Evolutionary conservation across 2,797 vertebrate genomes (phyloP).

Genomic region (Atherinosoma microstoma): DNA sequence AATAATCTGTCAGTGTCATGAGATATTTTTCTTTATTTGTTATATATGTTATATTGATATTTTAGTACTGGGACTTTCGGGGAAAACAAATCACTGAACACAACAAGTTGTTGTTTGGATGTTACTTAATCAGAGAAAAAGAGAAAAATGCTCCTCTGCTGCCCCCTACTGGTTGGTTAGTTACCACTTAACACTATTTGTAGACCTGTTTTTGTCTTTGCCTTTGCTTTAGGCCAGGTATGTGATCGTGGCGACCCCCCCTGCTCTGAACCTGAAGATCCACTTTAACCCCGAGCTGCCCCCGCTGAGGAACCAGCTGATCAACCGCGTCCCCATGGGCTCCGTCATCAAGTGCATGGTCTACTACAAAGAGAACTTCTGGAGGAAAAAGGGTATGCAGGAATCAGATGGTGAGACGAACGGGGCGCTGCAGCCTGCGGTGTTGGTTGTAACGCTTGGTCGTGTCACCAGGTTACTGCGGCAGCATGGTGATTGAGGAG

Average conservation of each 20-base stretch:
- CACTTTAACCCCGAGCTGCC: constrained; percentile 94
- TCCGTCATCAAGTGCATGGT: constrained; percentile 98
- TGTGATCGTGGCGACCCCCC: constrained; percentile 91
- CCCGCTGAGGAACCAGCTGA: constrained; percentile 93
- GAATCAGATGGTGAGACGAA: background rate
- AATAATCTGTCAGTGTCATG: no score
- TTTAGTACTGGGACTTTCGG: no score
- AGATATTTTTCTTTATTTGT: no score
- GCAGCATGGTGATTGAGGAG: constrained; percentile 95
- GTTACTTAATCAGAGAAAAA: background rate
- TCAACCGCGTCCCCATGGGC: constrained; percentile 93
- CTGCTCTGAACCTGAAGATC: constrained; percentile 90
- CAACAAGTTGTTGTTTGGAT: background rate
- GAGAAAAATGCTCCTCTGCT: constrained; percentile 22
- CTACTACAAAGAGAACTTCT: constrained; percentile 96
- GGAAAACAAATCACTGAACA: background rate
- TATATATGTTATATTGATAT: no score
- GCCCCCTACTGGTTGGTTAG: constrained; percentile 51
- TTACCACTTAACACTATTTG: background rate
- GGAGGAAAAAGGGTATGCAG: constrained; percentile 90
- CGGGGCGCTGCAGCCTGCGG: background rate
- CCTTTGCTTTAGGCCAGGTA: constrained; percentile 86
- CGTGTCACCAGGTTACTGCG: constrained; percentile 88
- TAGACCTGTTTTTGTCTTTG: background rate
- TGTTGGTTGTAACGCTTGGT: background rate